Evolutionary conservation across 1,140 invertebrate species (phyloP).

Genomic region (Andrena cerasifolii): DNA sequence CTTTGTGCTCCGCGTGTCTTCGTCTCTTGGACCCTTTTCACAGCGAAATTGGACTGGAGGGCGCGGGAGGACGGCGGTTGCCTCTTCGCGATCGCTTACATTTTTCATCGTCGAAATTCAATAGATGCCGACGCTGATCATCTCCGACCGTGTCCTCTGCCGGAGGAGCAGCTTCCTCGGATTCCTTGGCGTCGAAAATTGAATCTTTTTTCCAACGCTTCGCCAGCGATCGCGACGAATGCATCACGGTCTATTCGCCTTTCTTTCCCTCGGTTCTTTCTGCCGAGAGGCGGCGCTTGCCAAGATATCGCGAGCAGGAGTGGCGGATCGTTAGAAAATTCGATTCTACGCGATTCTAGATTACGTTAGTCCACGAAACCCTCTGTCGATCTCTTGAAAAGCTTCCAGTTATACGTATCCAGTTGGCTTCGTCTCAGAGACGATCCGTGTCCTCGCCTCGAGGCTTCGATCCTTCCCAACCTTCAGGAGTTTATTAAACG

Average conservation of each 20-base stretch:
- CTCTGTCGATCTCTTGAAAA: conserved; percentile 13
- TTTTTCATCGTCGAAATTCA: conserved; percentile 39
- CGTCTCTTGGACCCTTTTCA: conserved; percentile 28
- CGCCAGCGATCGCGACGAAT: too few species aligned
- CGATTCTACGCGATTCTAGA: too few species aligned
- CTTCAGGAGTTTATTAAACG: too few species aligned
- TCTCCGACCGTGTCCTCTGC: not conserved
- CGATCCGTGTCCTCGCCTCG: too few species aligned
- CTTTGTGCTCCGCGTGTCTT: conserved; percentile 28
- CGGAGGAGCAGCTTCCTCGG: conserved; percentile 9
- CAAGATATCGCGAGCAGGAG: too few species aligned
- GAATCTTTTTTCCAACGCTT: conserved; percentile 48
- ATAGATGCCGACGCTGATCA: conserved; percentile 43
- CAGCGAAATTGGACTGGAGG: conserved; percentile 21
- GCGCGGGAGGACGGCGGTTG: not conserved
- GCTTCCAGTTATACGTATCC: not conserved
- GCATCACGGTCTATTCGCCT: too few species aligned
- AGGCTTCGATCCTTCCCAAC: too few species aligned
- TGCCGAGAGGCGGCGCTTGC: too few species aligned
- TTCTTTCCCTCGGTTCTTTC: too few species aligned
- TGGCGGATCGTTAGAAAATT: too few species aligned
- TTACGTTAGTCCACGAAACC: not conserved
- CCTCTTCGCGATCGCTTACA: not conserved
- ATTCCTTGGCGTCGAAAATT: conserved; percentile 47
- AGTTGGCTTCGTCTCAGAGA: not conserved